These are phyloP conservation scores for Theonella swinhoei DNA, from an alignment of 37 sponge, comb jelly and placozoan species.

Conservation along the genomic window DNA sequence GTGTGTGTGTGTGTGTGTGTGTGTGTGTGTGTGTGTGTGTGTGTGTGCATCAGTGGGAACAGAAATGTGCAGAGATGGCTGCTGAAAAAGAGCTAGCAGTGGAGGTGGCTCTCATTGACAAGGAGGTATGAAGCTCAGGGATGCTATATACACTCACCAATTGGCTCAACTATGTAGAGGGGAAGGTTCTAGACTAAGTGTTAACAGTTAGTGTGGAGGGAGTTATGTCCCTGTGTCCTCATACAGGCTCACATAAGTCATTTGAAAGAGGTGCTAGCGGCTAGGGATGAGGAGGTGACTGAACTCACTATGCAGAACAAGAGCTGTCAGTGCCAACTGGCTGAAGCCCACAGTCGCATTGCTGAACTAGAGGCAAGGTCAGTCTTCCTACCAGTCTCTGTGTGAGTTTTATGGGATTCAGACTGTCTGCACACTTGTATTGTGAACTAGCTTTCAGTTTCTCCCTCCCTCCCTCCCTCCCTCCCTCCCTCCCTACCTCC, in stretches of 20 bases:
- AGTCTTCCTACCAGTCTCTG: slow-evolving; percentile 2
- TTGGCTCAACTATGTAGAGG: no score
- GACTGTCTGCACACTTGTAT: slow-evolving; percentile 30
- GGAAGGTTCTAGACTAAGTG: no score
- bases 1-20: no score
- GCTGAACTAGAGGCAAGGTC: slow-evolving; percentile 52
- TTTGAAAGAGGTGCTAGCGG: slow-evolving; percentile 49
- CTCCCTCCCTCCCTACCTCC: no score
- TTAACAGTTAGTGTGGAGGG: no score
- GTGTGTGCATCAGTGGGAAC: slow-evolving; percentile 76
- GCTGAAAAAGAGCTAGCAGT: slow-evolving; percentile 72
- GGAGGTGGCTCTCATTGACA: slow-evolving; percentile 61
- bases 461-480: not conserved
- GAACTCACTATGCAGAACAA: slow-evolving; percentile 50
- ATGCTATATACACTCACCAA: no score
- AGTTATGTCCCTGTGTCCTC: not conserved
- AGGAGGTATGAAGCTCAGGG: slow-evolving; percentile 5
- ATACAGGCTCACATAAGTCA: slow-evolving; percentile 32
- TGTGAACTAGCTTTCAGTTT: not conserved
- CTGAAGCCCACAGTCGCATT: slow-evolving; percentile 38
- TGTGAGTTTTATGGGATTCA: no score
- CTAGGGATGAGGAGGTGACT: slow-evolving; percentile 26
- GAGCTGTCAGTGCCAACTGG: slow-evolving; percentile 37
- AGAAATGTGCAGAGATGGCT: slow-evolving; percentile 69
- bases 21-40: not conserved